phyloP scores from a whole-genome alignment of 2,888 invertebrate species.

The Chironomus riparius region DNA sequence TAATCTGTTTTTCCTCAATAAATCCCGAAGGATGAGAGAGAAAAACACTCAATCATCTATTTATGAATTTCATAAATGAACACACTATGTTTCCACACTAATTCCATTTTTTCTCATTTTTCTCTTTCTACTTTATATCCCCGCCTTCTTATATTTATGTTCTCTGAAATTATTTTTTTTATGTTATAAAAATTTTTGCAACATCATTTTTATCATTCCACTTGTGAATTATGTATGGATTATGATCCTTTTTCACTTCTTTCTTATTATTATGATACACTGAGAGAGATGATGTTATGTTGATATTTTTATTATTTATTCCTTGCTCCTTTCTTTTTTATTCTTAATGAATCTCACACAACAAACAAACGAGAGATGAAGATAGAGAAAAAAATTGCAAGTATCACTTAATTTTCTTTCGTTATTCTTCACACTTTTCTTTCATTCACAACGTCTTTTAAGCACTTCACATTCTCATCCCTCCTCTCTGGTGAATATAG shows the following conservation, averaged over 20 bases:
- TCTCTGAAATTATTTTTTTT: background rate
- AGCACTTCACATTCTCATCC: background rate
- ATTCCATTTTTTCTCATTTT: constrained; percentile 8
- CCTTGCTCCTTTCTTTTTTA: background rate
- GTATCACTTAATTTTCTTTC: background rate
- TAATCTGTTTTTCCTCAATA: background rate
- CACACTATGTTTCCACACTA: constrained; percentile 22
- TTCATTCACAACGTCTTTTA: background rate
- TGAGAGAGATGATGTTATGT: too few relatives aligned
- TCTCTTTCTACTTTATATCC: background rate
- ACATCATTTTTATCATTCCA: background rate
- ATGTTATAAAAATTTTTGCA: background rate
- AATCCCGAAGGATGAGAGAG: background rate
- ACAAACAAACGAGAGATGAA: background rate
- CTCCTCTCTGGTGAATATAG: background rate
- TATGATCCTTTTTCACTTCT: too few relatives aligned
- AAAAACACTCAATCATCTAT: constrained; percentile 5
- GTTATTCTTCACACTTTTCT: background rate
- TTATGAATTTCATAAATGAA: constrained; percentile 27
- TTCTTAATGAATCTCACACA: background rate
- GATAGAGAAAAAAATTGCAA: background rate
- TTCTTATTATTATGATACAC: too few relatives aligned
- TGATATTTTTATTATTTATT: too few relatives aligned
- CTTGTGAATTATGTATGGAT: background rate
- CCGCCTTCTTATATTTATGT: background rate